These are phyloP conservation scores for Rotaria socialis DNA, from an alignment of 2,888 invertebrate genomes.

Conservation along the genomic window DNA sequence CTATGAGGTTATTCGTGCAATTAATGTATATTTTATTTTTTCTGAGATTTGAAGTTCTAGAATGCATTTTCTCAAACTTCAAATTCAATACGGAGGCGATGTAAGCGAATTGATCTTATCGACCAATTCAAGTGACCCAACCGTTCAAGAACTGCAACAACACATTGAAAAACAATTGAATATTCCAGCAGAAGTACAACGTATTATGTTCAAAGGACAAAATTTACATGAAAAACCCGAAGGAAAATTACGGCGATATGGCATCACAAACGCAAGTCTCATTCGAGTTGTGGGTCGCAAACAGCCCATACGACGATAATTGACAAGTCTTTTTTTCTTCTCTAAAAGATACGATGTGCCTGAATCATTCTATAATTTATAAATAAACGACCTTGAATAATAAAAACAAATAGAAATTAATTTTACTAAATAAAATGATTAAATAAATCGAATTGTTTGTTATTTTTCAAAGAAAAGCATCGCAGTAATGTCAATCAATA, in stretches of 20 bases:
- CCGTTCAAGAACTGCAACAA: conserved; percentile 39
- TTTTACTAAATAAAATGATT: too few relatives aligned
- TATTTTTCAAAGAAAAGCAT: too few relatives aligned
- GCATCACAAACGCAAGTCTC: conserved; percentile 40
- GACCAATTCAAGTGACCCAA: conserved; percentile 20
- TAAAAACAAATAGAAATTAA: too few relatives aligned
- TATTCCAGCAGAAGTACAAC: conserved; percentile 40
- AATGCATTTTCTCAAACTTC: conserved; percentile 46
- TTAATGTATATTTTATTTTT: too few relatives aligned
- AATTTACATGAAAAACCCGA: conserved; percentile 39
- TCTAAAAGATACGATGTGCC: too few relatives aligned
- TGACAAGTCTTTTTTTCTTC: background rate
- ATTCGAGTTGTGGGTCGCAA: conserved; percentile 41
- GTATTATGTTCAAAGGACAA: conserved; percentile 42
- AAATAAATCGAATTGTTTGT: too few relatives aligned
- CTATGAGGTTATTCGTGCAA: too few relatives aligned
- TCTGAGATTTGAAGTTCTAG: too few relatives aligned
- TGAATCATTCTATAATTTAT: too few relatives aligned
- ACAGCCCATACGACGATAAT: background rate
- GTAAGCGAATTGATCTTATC: conserved; percentile 35
- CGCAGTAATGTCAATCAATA: too few relatives aligned
- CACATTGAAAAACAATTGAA: conserved; percentile 43
- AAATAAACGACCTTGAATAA: too few relatives aligned
- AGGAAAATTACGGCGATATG: conserved; percentile 36
- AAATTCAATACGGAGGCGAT: conserved; percentile 44